A percentile compares a stretch with the other conserved stretches of the same genome.
phyloP scores from a whole-genome alignment of 2,888 invertebrate species.

The Nymphalis urticae region DNA sequence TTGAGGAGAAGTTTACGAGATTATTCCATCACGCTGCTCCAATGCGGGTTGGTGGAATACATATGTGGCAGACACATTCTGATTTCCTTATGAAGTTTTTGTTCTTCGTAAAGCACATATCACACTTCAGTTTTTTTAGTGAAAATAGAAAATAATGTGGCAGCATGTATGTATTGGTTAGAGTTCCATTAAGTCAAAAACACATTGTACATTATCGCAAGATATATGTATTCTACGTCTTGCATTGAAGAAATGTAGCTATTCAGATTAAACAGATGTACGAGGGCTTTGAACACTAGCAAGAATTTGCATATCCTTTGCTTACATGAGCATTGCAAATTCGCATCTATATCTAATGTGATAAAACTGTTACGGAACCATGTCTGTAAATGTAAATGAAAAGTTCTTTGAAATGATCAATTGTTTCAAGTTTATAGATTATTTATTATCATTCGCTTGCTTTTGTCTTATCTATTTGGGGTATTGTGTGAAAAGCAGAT shows the following conservation, averaged over 20 bases:
- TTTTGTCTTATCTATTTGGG: no score
- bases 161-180: not conserved
- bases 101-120: no score
- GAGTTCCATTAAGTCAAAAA: not conserved
- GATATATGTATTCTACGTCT: not conserved
- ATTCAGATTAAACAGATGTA: not conserved
- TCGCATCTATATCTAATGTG: not conserved
- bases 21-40: no score
- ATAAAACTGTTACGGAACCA: not conserved
- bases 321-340: constrained; percentile 1
- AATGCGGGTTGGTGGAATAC: no score
- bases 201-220: not conserved
- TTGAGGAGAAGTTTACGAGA: no score
- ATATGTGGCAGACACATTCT: no score
- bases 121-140: no score
- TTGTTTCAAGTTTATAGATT: not conserved
- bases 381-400: not conserved
- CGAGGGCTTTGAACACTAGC: not conserved
- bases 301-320: not conserved
- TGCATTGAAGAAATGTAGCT: not conserved
- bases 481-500: no score
- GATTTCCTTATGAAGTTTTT: no score
- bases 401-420: not conserved
- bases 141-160: no score
- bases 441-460: no score